Evolutionary conservation across 2,888 invertebrate genomes (phyloP).

Genomic region (Pseudococcus viburni): DNA sequence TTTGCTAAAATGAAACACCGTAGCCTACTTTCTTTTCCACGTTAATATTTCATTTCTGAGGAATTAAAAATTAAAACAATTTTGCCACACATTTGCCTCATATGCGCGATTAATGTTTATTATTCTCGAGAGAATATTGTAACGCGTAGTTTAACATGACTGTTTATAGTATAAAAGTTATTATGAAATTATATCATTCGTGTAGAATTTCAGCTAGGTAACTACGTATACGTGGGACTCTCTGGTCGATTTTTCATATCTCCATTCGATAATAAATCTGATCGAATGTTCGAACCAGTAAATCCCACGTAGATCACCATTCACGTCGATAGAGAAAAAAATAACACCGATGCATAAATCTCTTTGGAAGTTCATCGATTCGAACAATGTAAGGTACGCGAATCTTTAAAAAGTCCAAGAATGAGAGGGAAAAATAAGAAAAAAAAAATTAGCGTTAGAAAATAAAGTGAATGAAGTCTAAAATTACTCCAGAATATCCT

Average conservation of each 20-base stretch:
- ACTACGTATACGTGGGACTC: background rate
- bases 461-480: slow-evolving; percentile 48
- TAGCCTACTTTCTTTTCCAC: slow-evolving; percentile 1
- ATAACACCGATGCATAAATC: too few species aligned
- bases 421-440: slow-evolving; percentile 21
- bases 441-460: slow-evolving; percentile 53
- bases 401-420: background rate
- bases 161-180: background rate
- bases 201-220: background rate
- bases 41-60: background rate
- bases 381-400: slow-evolving; percentile 24
- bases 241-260: background rate
- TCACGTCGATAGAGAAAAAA: too few species aligned
- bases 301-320: too few species aligned
- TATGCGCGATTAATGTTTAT: slow-evolving; percentile 9
- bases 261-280: background rate
- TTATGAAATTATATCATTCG: background rate
- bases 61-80: slow-evolving; percentile 3
- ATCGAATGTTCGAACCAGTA: background rate
- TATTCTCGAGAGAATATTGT: background rate
- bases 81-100: background rate
- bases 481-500: slow-evolving; percentile 60
- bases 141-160: background rate
- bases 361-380: background rate
- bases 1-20: background rate